These are phyloP conservation scores for Platorchestia sp. DNA, from an alignment of 1,140 invertebrate species.

Conservation along the genomic window DNA sequence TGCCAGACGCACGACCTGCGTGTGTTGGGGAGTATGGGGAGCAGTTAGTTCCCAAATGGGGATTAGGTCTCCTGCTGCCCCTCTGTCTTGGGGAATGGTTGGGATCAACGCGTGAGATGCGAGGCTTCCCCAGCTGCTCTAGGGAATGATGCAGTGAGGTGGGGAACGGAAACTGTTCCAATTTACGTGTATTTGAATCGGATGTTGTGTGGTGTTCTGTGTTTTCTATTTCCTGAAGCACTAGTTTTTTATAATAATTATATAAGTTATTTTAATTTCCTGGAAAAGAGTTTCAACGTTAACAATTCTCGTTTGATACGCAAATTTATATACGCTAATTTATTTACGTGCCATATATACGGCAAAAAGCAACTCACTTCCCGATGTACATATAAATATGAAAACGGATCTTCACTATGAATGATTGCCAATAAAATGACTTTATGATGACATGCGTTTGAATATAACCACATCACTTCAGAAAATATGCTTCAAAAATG, in stretches of 20 bases:
- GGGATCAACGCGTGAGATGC: background rate
- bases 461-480: too few relatives aligned
- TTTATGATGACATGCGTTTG: too few relatives aligned
- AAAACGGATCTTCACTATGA: too few relatives aligned
- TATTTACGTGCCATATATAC: background rate
- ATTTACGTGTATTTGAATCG: too few relatives aligned
- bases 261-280: background rate
- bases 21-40: background rate
- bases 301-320: background rate
- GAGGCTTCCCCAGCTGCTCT: background rate
- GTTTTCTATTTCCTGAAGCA: too few relatives aligned
- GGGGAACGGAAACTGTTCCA: background rate
- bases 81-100: background rate
- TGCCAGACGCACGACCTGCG: background rate
- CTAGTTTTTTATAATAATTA: too few relatives aligned
- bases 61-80: background rate
- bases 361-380: too few relatives aligned
- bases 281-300: background rate
- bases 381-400: too few relatives aligned
- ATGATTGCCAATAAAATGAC: too few relatives aligned
- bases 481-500: too few relatives aligned
- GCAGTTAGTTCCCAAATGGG: background rate
- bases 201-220: too few relatives aligned
- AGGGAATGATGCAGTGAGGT: background rate
- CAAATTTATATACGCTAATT: background rate